Conservation (phyloP, 2,113 vertebrate genomes). For the Chloropsis cyanopogon region DNA sequence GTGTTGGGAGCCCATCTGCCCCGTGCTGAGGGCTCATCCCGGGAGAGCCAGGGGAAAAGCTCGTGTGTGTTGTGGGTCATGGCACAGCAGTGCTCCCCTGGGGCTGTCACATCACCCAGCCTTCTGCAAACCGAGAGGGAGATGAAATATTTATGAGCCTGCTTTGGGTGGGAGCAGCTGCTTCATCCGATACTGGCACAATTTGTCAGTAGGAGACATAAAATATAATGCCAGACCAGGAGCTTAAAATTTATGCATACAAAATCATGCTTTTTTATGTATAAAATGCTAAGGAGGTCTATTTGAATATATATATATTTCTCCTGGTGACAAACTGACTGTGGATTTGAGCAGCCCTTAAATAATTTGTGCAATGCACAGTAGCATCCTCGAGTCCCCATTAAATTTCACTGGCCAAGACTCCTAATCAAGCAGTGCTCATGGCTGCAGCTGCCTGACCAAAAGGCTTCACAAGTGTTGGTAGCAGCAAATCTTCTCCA, state of each 20-base stretch:
- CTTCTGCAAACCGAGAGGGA: neutral
- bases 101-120: neutral
- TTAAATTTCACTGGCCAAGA: neutral
- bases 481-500: neutral
- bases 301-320: neutral
- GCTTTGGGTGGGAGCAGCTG: conserved; percentile 39
- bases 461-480: neutral
- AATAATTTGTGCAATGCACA: neutral
- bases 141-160: conserved; percentile 26
- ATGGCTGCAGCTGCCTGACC: neutral
- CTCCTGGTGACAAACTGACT: neutral
- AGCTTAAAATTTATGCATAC: neutral
- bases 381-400: neutral
- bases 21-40: neutral
- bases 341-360: neutral
- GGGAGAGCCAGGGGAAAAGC: accelerated
- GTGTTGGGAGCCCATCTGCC: neutral
- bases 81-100: accelerated
- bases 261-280: neutral
- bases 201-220: neutral
- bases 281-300: neutral
- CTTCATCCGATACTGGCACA: neutral
- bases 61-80: accelerated
- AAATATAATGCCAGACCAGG: neutral
- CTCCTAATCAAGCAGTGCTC: neutral